A percentile compares a stretch with the other conserved stretches of the same genome.
Conservation (phyloP, 2,797 vertebrate genomes). For the Gambelia wislizenii region DNA sequence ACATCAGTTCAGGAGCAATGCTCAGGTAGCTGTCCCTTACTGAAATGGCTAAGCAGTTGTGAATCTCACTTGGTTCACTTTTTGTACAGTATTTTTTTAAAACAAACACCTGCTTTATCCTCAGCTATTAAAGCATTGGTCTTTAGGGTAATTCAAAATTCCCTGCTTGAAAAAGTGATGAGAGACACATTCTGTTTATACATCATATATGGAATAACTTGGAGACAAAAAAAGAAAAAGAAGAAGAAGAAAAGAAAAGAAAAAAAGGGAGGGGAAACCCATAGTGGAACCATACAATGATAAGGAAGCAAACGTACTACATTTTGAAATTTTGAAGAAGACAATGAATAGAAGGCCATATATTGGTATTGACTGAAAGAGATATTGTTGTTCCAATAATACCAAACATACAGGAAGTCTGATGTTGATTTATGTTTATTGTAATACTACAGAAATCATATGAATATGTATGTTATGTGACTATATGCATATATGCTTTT, state of each 20-base stretch:
- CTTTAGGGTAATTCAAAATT: neutral
- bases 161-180: neutral
- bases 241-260: too few species aligned
- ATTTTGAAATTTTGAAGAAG: too few species aligned
- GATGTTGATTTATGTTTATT: too few species aligned
- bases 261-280: neutral
- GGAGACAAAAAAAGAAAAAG: too few species aligned
- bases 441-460: too few species aligned
- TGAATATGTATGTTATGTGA: too few species aligned
- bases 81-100: neutral
- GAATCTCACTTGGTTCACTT: neutral
- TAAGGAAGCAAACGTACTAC: neutral
- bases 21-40: neutral
- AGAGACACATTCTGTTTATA: neutral
- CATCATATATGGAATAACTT: neutral
- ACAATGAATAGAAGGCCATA: too few species aligned
- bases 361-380: too few species aligned
- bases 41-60: neutral
- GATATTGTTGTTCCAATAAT: too few species aligned
- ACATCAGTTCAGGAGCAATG: conserved; percentile 20
- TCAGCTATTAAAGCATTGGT: neutral
- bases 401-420: too few species aligned
- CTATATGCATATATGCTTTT: too few species aligned
- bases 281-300: neutral
- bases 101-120: neutral